phyloP scores from a whole-genome alignment of 2,888 invertebrate genomes.

The Nyleta sp. region DNA sequence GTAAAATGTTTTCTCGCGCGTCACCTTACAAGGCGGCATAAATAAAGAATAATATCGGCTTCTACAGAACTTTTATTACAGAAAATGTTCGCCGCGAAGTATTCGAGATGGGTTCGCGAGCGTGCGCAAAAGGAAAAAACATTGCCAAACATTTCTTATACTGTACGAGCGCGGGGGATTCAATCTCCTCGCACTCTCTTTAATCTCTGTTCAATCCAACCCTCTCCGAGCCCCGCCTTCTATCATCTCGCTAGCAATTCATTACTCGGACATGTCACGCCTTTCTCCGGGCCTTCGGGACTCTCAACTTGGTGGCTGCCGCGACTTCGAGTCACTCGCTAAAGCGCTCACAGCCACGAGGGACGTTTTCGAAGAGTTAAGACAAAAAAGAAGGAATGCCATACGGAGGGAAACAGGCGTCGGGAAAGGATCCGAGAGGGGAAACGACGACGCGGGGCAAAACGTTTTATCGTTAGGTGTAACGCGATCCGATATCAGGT shows the following conservation, averaged over 20 bases:
- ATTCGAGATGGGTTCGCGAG: constrained; percentile 9
- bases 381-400: constrained; percentile 37
- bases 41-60: constrained; percentile 5
- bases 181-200: constrained; percentile 51
- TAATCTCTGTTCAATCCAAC: constrained; percentile 54
- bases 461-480: constrained; percentile 43
- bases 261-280: constrained; percentile 73
- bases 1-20: too few relatives aligned
- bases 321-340: constrained; percentile 59
- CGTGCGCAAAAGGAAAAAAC: constrained; percentile 16
- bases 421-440: constrained; percentile 5
- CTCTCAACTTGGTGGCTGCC: constrained; percentile 59
- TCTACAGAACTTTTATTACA: constrained; percentile 16
- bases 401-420: constrained; percentile 35
- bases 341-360: constrained; percentile 60
- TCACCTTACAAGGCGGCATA: constrained; percentile 1
- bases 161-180: constrained; percentile 22
- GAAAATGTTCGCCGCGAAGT: constrained; percentile 16
- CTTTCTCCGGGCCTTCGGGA: constrained; percentile 67
- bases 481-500: constrained; percentile 9
- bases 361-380: constrained; percentile 60
- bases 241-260: constrained; percentile 73
- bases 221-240: constrained; percentile 60
- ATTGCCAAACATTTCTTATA: constrained; percentile 52
- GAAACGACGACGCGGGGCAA: constrained; percentile 31